Conservation (phyloP, 1,140 invertebrate species). For the Gonioctena quinquepunctata region DNA sequence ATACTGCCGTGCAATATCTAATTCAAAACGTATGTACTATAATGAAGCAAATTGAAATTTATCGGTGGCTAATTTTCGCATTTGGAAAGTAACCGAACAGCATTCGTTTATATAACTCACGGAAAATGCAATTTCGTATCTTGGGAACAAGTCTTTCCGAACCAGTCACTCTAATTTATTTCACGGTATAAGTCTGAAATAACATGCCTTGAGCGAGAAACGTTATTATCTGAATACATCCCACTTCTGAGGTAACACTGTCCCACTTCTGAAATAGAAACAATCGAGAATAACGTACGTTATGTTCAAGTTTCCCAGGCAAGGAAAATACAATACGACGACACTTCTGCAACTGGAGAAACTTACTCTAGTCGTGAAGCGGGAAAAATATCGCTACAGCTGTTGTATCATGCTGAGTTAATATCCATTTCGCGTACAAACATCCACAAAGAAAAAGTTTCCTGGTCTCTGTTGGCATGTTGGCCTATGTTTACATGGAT, state of each 20-base stretch:
- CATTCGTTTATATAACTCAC: too few species aligned
- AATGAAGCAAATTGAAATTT: too few species aligned
- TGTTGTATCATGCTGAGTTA: too few species aligned
- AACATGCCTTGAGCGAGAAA: not conserved
- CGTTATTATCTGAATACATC: not conserved
- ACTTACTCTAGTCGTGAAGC: not conserved
- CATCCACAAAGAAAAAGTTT: too few species aligned
- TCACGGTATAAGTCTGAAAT: not conserved
- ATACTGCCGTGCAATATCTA: not conserved
- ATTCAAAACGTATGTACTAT: not conserved
- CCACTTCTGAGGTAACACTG: not conserved
- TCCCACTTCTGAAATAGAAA: not conserved
- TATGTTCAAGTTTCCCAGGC: not conserved
- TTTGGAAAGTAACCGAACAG: too few species aligned
- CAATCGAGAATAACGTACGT: not conserved
- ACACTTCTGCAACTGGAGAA: not conserved
- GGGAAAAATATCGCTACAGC: not conserved
- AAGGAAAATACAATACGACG: not conserved
- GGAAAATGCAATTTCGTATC: too few species aligned
- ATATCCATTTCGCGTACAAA: too few species aligned
- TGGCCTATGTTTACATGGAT: too few species aligned
- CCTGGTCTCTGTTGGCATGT: too few species aligned
- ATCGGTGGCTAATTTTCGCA: too few species aligned
- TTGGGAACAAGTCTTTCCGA: too few species aligned
- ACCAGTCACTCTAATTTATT: too few species aligned